Evolutionary conservation across 2,797 vertebrate genomes (phyloP).

Genomic region (Buphagus erythrorhynchus): DNA sequence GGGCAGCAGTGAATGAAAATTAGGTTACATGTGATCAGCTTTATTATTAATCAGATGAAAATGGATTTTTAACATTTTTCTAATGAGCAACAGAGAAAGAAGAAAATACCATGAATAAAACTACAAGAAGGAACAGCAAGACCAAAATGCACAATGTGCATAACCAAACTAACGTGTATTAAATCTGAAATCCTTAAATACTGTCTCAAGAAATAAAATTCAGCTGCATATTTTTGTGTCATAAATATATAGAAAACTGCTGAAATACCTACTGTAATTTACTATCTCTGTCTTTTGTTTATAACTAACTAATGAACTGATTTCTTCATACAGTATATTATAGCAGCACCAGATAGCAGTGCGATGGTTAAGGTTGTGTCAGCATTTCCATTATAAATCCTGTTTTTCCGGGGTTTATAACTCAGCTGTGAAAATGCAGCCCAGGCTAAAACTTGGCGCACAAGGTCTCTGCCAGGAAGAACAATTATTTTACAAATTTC

Average conservation of each 20-base stretch:
- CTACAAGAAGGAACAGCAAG: constrained; percentile 60
- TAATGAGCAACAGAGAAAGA: constrained; percentile 88
- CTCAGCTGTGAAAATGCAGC: constrained; percentile 73
- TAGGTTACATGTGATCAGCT: constrained; percentile 99
- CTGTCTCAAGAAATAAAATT: constrained; percentile 74
- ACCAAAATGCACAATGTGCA: constrained; percentile 45
- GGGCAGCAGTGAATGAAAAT: constrained; percentile 98
- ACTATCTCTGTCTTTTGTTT: constrained; percentile 76
- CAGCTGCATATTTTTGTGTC: constrained; percentile 69
- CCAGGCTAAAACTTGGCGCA: constrained; percentile 64
- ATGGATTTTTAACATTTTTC: constrained; percentile 95
- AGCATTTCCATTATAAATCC: constrained; percentile 72
- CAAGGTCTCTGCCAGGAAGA: constrained; percentile 60
- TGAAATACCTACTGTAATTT: constrained; percentile 78
- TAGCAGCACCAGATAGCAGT: constrained; percentile 40
- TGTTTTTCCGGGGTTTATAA: constrained; percentile 73
- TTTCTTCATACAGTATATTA: constrained; percentile 75
- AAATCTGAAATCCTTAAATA: constrained; percentile 75
- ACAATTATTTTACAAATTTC: constrained; percentile 45
- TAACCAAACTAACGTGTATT: constrained; percentile 70
- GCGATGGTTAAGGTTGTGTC: constrained; percentile 57
- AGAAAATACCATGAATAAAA: constrained; percentile 83
- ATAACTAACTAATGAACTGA: constrained; percentile 81
- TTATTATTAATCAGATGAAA: constrained; percentile 99
- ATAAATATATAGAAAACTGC: constrained; percentile 73